These are phyloP conservation scores for Axis porcinus DNA, from an alignment of 2,113 vertebrate genomes.

Conservation along the genomic window DNA sequence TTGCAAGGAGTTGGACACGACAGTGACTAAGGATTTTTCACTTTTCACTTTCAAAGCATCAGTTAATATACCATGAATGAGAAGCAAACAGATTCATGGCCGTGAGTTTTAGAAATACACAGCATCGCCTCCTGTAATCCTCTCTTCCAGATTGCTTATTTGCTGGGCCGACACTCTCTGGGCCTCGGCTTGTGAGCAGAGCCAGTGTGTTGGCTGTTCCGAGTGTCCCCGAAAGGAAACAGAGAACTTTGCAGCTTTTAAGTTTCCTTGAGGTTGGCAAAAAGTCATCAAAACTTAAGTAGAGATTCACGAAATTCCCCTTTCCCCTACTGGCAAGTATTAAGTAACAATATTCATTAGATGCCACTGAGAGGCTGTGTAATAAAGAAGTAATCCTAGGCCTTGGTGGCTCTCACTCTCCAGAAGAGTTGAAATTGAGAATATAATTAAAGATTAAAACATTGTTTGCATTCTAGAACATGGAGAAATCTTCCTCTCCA, in stretches of 20 bases:
- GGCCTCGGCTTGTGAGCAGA: neutral
- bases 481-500: constrained; percentile 75
- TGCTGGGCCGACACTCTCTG: neutral
- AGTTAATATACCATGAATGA: neutral
- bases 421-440: constrained; percentile 81
- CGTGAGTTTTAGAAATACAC: accelerated
- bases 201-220: neutral
- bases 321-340: constrained; percentile 76
- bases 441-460: constrained; percentile 90
- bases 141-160: too few species aligned
- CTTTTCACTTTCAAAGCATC: neutral
- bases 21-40: neutral
- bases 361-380: constrained; percentile 83
- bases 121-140: accelerated
- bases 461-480: constrained; percentile 85
- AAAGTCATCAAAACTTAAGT: constrained; percentile 72
- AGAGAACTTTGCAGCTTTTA: neutral
- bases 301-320: constrained; percentile 60
- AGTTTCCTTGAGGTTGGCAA: constrained; percentile 31
- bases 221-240: neutral
- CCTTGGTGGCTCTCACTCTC: constrained; percentile 70
- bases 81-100: neutral
- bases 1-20: neutral
- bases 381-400: constrained; percentile 87
- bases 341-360: constrained; percentile 88